phyloP scores from a whole-genome alignment of 1,140 invertebrate species.

The Hestina assimilis region DNA sequence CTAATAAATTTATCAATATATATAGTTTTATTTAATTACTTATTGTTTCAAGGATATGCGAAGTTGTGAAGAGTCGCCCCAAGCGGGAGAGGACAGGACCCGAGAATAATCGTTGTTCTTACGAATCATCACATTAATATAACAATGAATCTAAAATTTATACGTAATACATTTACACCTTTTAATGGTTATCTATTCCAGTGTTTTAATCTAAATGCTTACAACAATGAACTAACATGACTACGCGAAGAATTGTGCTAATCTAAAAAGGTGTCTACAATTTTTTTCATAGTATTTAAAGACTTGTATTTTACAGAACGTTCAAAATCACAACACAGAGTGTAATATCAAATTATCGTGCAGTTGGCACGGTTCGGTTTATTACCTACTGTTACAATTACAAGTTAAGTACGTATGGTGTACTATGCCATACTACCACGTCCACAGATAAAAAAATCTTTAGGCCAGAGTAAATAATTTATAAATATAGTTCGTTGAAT shows the following conservation, averaged over 20 bases:
- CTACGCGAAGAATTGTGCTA: slow-evolving; percentile 78
- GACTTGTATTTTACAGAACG: slow-evolving; percentile 76
- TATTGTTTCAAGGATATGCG: slow-evolving; percentile 78
- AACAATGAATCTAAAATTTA: slow-evolving; percentile 70
- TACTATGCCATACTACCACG: slow-evolving; percentile 28
- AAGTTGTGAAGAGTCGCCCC: slow-evolving; percentile 70
- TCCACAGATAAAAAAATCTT: background rate
- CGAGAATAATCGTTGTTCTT: slow-evolving; percentile 67
- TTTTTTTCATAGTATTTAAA: slow-evolving; percentile 69
- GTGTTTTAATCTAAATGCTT: slow-evolving; percentile 70
- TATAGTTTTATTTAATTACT: slow-evolving; percentile 76
- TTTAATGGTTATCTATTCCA: slow-evolving; percentile 61
- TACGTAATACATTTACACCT: slow-evolving; percentile 64
- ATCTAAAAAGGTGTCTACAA: slow-evolving; percentile 75
- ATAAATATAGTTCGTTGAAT: background rate
- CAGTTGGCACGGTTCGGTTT: slow-evolving; percentile 61
- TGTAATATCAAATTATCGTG: slow-evolving; percentile 76
- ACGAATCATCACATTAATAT: slow-evolving; percentile 72
- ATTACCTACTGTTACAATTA: slow-evolving; percentile 63
- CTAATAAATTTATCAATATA: slow-evolving; percentile 78
- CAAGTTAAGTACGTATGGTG: slow-evolving; percentile 61
- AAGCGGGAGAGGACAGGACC: slow-evolving; percentile 51
- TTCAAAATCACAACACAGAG: slow-evolving; percentile 78
- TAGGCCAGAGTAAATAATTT: slow-evolving; percentile 1
- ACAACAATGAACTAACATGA: slow-evolving; percentile 64